Evolutionary conservation across 2,888 invertebrate genomes (phyloP), one percentile per base, ranked within the genome.

Genomic region (Stratiomys singularior): DNA sequence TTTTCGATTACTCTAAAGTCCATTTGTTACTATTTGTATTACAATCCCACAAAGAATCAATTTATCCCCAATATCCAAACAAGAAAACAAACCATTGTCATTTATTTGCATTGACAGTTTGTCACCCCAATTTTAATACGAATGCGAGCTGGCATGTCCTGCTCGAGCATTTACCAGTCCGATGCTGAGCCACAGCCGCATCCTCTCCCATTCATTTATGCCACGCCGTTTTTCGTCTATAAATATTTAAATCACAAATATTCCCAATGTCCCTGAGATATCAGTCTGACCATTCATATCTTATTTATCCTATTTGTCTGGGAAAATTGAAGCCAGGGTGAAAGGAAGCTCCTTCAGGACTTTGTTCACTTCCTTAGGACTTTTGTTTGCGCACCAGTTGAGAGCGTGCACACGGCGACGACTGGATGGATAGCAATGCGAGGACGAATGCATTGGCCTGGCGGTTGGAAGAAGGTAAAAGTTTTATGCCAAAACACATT

Each of bases 271-370:
- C 79, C 81, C 77, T 67, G 77, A 71, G 81, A 80, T 79, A 80
- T 81, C 81, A 80, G 77, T 77, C 78, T 80, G 81, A 80, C 81
- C 81, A 82, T 81, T 81, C 81, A 82, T 82, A 81, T 81, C 80
- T 80, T 77, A 77, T 77, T 77, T 77, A 77, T 77, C 77, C 58
- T 60, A 60, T 77, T 69, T 77, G 69, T 69, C 58, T 67, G 30
- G 11, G 15, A 67, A 37, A 67, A 52, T 46, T 21, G 67, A 77
- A 64, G 28, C 30, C 46, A 46, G 67, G 56, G 72, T 28, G 23
- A 28, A 56, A 30, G 21, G 56, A 25, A 56, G 23, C 27, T 58
- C 25, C 71, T 67, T 71, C 15, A 25, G 71, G 47, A 71, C 71
- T 71, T 21, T 13, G 64, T 30, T 1, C 30, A 28, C n/a, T 28